phyloP scores from a whole-genome alignment of 2,113 vertebrate species.

The Gopherus evgoodei region DNA sequence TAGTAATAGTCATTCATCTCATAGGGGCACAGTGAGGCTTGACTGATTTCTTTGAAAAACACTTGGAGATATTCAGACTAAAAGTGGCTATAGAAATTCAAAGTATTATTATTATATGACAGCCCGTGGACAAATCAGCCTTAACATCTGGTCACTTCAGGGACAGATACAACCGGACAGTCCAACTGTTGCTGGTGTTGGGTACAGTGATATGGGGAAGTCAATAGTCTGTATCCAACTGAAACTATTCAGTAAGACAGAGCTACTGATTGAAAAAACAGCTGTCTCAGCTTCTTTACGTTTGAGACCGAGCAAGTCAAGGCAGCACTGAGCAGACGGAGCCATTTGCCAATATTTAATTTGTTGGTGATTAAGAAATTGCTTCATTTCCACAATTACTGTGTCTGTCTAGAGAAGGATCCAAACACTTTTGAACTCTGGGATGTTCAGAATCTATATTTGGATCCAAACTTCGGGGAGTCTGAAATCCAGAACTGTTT shows the following conservation, averaged over 20 bases:
- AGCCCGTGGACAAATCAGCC: neutral
- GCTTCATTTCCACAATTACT: conserved; percentile 26
- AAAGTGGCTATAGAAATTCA: conserved; percentile 1
- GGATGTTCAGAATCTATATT: conserved; percentile 32
- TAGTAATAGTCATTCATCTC: neutral
- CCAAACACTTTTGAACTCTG: conserved; percentile 18
- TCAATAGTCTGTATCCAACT: neutral
- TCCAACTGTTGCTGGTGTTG: neutral
- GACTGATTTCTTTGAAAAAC: neutral
- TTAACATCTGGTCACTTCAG: neutral
- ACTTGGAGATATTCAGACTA: neutral
- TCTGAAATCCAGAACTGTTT: neutral
- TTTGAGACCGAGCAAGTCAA: conserved; percentile 42
- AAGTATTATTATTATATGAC: conserved; percentile 21
- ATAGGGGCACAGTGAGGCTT: accelerated
- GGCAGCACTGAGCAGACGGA: conserved; percentile 61
- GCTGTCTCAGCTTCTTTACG: neutral
- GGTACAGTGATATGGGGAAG: neutral
- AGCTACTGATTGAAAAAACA: neutral
- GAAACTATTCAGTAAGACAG: neutral
- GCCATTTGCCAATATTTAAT: conserved; percentile 64
- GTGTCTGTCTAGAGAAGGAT: conserved; percentile 4
- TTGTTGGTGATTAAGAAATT: conserved; percentile 63
- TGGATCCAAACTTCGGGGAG: neutral
- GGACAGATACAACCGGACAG: neutral